These are phyloP conservation scores for Apteryx mantelli DNA, from an alignment of 2,113 vertebrate species.

Conservation along the genomic window DNA sequence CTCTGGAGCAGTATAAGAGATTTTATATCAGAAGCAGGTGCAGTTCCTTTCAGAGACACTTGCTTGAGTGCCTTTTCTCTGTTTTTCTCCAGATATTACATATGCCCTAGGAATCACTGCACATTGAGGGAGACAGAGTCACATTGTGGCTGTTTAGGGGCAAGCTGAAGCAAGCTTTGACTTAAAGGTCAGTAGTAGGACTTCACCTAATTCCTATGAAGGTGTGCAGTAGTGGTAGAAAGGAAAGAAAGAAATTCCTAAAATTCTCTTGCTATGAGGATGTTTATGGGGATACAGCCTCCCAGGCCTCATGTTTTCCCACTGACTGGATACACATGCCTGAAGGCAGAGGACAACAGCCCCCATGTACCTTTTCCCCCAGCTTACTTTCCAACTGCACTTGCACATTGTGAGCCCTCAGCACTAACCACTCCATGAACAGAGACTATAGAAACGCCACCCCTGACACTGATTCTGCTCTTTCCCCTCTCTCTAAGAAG, in stretches of 20 bases:
- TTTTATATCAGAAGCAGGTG: background rate
- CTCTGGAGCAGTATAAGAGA: background rate
- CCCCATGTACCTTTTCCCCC: fast-evolving
- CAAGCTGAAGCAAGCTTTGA: background rate
- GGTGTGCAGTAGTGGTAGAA: background rate
- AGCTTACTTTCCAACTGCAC: background rate
- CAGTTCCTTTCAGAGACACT: background rate
- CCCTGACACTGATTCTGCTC: fast-evolving
- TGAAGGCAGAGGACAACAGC: background rate
- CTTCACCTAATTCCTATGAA: background rate
- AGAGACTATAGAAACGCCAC: background rate
- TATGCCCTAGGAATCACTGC: background rate
- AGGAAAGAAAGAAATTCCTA: background rate
- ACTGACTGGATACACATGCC: fast-evolving
- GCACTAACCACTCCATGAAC: background rate
- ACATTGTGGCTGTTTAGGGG: background rate
- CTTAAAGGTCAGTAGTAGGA: background rate
- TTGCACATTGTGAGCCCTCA: background rate
- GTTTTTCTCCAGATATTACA: background rate
- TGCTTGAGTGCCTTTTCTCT: background rate
- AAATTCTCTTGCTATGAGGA: background rate
- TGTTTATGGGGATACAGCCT: background rate
- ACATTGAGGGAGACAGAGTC: background rate
- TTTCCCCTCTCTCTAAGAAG: background rate
- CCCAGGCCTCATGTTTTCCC: background rate